A percentile compares a stretch with the other conserved stretches of the same genome.
phyloP scores from a whole-genome alignment of 2,888 invertebrate genomes.

The Cheiracanthium punctorium region DNA sequence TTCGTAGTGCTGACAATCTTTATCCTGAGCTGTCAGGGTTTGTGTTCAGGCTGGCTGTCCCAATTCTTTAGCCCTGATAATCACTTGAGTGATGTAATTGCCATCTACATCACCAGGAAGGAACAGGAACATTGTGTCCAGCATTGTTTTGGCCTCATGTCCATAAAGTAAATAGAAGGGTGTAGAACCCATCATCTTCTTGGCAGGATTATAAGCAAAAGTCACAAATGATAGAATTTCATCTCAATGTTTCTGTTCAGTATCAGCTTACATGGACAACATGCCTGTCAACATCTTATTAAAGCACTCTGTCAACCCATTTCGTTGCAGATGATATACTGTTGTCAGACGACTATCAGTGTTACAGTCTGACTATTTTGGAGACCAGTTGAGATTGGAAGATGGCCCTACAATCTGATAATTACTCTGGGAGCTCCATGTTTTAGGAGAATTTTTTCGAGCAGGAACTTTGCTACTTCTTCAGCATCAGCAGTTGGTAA shows the following conservation, averaged over 20 bases:
- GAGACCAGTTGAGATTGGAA: conserved; percentile 6
- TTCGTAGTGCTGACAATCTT: no score
- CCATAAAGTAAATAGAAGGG: conserved; percentile 24
- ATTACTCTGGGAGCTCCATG: background rate
- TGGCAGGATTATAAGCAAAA: conserved; percentile 16
- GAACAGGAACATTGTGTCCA: background rate
- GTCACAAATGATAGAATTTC: conserved; percentile 22
- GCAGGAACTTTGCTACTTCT: conserved; percentile 27
- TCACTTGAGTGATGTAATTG: background rate
- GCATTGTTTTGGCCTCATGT: conserved; percentile 7
- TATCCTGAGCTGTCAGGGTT: no score
- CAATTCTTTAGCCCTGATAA: no score
- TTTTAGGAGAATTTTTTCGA: conserved; percentile 6
- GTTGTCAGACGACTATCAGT: background rate
- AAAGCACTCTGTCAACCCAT: background rate
- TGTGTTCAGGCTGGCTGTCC: no score
- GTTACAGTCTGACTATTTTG: background rate
- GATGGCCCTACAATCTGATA: background rate
- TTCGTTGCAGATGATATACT: background rate
- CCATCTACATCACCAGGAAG: background rate
- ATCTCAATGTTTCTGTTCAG: conserved; percentile 14
- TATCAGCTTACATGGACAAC: conserved; percentile 22
- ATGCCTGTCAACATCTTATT: conserved; percentile 11
- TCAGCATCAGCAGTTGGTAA: background rate
- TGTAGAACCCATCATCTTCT: background rate